Evolutionary conservation across 2,888 invertebrate species (phyloP).

Genomic region (Cheilosia scutellata): DNA sequence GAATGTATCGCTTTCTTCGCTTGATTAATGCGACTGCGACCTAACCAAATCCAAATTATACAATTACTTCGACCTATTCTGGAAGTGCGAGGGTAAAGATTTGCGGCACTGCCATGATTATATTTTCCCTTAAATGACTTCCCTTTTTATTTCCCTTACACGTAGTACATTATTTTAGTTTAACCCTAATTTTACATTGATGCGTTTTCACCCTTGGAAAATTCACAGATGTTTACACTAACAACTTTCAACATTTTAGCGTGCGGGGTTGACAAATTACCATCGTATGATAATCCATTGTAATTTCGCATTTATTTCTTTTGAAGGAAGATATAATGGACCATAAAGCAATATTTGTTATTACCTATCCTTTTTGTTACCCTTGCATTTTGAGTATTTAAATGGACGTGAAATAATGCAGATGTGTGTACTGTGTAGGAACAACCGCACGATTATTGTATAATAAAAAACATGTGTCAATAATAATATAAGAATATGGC

Average conservation of each 20-base stretch:
- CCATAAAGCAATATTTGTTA: slow-evolving; percentile 84
- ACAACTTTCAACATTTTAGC: slow-evolving; percentile 49
- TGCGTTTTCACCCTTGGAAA: slow-evolving; percentile 63
- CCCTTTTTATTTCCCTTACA: slow-evolving; percentile 41
- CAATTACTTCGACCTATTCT: slow-evolving; percentile 33
- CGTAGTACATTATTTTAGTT: slow-evolving; percentile 49
- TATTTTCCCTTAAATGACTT: slow-evolving; percentile 57
- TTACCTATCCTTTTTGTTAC: slow-evolving; percentile 51
- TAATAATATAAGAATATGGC: slow-evolving; percentile 46
- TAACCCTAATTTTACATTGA: slow-evolving; percentile 68
- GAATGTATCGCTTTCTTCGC: slow-evolving; percentile 9
- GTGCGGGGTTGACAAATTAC: slow-evolving; percentile 73
- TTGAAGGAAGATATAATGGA: slow-evolving; percentile 80
- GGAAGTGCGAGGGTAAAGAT: slow-evolving; percentile 21
- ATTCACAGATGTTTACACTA: slow-evolving; percentile 72
- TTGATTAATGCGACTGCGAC: slow-evolving; percentile 52
- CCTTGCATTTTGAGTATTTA: slow-evolving; percentile 45
- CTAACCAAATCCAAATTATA: slow-evolving; percentile 65
- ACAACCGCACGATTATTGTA: slow-evolving; percentile 51
- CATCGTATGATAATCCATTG: slow-evolving; percentile 71
- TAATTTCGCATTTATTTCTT: slow-evolving; percentile 65
- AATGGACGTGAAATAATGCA: slow-evolving; percentile 51
- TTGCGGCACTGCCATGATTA: slow-evolving; percentile 39
- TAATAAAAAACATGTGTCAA: slow-evolving; percentile 58
- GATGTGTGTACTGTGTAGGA: slow-evolving; percentile 43